Base-by-base conservation (phyloP, 1,140 invertebrate species). In the Lordiphosa mommai region DNA sequence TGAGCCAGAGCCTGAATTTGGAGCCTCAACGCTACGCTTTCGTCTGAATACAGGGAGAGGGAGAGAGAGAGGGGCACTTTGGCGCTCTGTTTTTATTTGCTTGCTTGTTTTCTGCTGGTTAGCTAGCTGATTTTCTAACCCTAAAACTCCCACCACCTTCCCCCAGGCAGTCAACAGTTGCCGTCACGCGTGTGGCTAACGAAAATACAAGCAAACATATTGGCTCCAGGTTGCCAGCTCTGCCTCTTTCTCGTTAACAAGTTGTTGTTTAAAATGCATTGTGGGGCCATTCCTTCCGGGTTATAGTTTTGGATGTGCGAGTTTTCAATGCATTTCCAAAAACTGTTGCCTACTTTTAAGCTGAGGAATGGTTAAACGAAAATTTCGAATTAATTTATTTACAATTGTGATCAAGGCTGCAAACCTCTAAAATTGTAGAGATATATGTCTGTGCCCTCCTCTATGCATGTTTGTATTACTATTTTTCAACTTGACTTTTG, bases 71-170 rank as follows among this genome's bases (percentile, higher is more conserved):
- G 38, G 9, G 2, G 23, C 2, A 43, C 58, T 67, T 49, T 61
- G 63, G 53, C 41, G 46, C 48, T 53, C 17, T 77, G 77, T 72
- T 82, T 82, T 82, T 82, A 82, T 82, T 82, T 84, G 79, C 63
- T 72, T 56, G 72, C 72, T 82, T 77, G 77, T 71, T 82, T 82
- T 82, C 76, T 77, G 77, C 72, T 84, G 72, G 76, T 84, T 82
- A 84, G 76, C 72, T 61, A 56, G 61, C 65, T 77, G 76, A 82
- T 84, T 82, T 82, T 77, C 63, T 27, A 47, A 61, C 56, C 68
- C 64, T 20, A 49, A 67, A 66, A 14, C 29, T 13, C 12, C 13
- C 20, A 27, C 30, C 50, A 20, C 14, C 52, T 57, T 17, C 37
- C 52, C 17, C 29, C 23, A 52, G 60, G 47, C 37, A 73, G 30